These are phyloP conservation scores for Phengaris alcon DNA, from an alignment of 2,888 invertebrate species.

Conservation along the genomic window DNA sequence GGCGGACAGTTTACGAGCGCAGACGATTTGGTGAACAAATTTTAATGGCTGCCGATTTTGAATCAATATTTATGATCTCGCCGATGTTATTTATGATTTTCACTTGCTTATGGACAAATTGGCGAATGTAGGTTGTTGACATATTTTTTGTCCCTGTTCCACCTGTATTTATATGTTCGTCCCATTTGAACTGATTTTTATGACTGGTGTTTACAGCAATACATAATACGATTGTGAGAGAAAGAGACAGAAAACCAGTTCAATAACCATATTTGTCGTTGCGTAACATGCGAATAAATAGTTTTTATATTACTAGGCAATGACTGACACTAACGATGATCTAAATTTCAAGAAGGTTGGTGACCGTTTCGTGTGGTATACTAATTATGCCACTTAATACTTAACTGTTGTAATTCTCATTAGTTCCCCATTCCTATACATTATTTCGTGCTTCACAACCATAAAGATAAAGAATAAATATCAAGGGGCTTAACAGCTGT, in stretches of 20 bases:
- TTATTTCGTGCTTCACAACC: background rate
- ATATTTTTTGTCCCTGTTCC: background rate
- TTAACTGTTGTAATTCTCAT: too few species aligned
- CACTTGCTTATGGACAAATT: background rate
- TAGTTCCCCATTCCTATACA: background rate
- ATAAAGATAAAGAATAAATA: constrained; percentile 35
- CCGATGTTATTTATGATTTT: background rate
- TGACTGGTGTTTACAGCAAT: background rate
- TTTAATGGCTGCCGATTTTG: constrained; percentile 22
- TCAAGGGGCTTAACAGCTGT: constrained; percentile 35
- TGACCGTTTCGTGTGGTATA: too few species aligned
- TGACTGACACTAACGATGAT: background rate
- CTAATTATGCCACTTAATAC: too few species aligned
- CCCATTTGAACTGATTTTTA: background rate
- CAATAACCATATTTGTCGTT: background rate
- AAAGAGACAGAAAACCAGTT: background rate
- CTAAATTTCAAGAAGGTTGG: background rate
- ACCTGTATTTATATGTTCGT: background rate
- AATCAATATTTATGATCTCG: constrained; percentile 7
- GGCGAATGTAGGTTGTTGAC: background rate
- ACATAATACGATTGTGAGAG: background rate
- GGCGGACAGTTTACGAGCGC: constrained; percentile 27
- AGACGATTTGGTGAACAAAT: constrained; percentile 26
- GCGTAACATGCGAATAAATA: background rate
- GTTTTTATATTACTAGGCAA: background rate